Evolutionary conservation across 1,140 invertebrate species (phyloP).

Genomic region (Drosophila rhopaloa): DNA sequence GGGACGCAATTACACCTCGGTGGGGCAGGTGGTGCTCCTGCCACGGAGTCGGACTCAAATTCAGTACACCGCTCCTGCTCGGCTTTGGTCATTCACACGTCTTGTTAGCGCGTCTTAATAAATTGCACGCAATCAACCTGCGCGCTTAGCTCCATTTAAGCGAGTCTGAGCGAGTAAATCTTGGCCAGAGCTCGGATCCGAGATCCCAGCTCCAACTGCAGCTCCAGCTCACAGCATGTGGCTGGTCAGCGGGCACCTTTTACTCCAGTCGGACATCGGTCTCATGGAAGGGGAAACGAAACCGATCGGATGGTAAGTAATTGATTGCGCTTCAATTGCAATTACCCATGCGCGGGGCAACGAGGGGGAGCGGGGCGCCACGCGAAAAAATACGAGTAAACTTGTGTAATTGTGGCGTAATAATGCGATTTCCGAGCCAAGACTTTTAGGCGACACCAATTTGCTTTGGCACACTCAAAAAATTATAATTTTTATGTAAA

Average conservation of each 20-base stretch:
- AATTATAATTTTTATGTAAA: not conserved
- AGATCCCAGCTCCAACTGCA: constrained; percentile 34
- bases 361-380: constrained; percentile 12
- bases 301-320: constrained; percentile 77
- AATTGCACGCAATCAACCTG: constrained; percentile 84
- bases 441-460: constrained; percentile 66
- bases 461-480: constrained; percentile 13
- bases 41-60: constrained; percentile 9
- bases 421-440: constrained; percentile 66
- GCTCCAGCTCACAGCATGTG: constrained; percentile 72
- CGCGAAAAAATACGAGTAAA: constrained; percentile 33
- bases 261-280: constrained; percentile 38
- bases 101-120: constrained; percentile 84
- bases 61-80: constrained; percentile 57
- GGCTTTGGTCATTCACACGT: constrained; percentile 82
- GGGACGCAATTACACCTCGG: constrained; percentile 59
- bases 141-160: constrained; percentile 81
- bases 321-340: constrained; percentile 84
- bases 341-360: constrained; percentile 58
- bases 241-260: constrained; percentile 64
- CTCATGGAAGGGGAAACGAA: constrained; percentile 28
- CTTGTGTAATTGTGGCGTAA: constrained; percentile 82
- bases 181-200: constrained; percentile 55
- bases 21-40: constrained; percentile 20
- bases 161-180: constrained; percentile 77